Evolutionary conservation across 2,888 invertebrate species (phyloP).

Genomic region (Coenonympha arcania): DNA sequence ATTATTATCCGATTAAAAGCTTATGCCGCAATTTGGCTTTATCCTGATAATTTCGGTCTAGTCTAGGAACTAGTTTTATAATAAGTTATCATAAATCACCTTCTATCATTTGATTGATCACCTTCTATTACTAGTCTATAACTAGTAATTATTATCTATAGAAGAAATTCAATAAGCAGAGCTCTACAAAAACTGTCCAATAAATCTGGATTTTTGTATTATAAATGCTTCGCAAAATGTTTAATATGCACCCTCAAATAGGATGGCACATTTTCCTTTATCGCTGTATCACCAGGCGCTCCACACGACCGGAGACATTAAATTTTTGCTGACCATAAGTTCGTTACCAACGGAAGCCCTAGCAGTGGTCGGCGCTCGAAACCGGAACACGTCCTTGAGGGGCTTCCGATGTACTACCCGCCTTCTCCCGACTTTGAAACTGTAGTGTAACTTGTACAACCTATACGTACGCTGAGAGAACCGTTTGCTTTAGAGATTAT

Average conservation of each 20-base stretch:
- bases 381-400: constrained; percentile 63
- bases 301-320: constrained; percentile 11
- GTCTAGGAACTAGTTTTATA: too few relatives aligned
- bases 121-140: too few relatives aligned
- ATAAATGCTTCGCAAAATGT: neutral
- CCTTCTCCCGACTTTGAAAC: constrained; percentile 27
- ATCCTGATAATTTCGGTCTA: too few relatives aligned
- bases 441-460: neutral
- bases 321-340: constrained; percentile 35
- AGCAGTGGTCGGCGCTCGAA: constrained; percentile 47
- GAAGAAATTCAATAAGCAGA: too few relatives aligned
- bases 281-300: neutral
- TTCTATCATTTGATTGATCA: too few relatives aligned
- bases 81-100: too few relatives aligned
- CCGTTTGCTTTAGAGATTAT: neutral
- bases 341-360: constrained; percentile 56
- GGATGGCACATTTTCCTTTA: neutral
- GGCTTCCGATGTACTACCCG: constrained; percentile 66
- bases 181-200: too few relatives aligned
- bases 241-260: neutral
- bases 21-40: too few relatives aligned
- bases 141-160: too few relatives aligned
- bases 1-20: too few relatives aligned
- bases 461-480: neutral
- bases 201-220: too few relatives aligned